These are phyloP conservation scores for Lacerta agilis DNA, from an alignment of 2,797 vertebrate genomes.

Conservation along the genomic window DNA sequence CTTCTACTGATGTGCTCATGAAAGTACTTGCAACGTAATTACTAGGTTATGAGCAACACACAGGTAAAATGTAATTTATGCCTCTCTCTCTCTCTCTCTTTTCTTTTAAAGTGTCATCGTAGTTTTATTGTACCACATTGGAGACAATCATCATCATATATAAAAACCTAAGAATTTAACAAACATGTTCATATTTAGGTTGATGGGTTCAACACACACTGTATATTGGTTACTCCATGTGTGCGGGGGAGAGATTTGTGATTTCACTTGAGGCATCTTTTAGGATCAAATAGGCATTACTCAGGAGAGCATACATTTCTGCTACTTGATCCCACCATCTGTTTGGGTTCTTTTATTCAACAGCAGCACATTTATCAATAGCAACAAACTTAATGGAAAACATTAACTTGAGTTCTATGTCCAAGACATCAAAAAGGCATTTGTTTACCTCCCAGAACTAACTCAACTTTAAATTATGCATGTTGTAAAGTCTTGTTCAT, in stretches of 20 bases:
- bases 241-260: neutral
- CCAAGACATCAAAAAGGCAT: neutral
- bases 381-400: neutral
- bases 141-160: too few relatives aligned
- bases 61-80: too few relatives aligned
- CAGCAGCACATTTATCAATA: neutral
- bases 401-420: neutral
- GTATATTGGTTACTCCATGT: neutral
- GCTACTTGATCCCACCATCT: neutral
- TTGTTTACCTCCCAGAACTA: slow-evolving; percentile 7
- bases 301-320: neutral
- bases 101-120: too few relatives aligned
- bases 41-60: too few relatives aligned
- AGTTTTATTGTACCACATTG: too few relatives aligned
- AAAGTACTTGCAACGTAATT: too few relatives aligned
- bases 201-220: too few relatives aligned
- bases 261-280: neutral
- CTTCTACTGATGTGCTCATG: too few relatives aligned
- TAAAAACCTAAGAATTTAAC: neutral
- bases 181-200: neutral
- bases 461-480: neutral
- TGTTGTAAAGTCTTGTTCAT: neutral
- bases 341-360: neutral
- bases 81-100: too few relatives aligned
- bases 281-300: neutral